Base-by-base conservation (phyloP, 2,888 invertebrate genomes). In the Margaritifera margaritifera region DNA sequence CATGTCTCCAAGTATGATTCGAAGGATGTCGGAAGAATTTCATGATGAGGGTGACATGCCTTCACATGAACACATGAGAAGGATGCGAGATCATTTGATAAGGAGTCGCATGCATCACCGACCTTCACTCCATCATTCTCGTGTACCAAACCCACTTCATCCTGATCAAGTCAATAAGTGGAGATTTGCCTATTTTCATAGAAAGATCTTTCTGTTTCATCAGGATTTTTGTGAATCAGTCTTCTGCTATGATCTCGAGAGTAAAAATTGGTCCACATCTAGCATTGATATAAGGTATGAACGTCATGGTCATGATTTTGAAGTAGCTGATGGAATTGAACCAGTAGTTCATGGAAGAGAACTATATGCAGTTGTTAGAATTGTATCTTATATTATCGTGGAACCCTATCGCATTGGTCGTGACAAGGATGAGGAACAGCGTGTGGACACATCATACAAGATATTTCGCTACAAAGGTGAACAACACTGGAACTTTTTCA, bases 311-410 rank as follows among this genome's bases (percentile, higher is more conserved):
- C 20, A 31, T n/a, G 27, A 52, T 42, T n/a, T n/a, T n/a, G 61
- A 64, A n/a, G 24, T 60, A 6, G 60, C 57, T 15, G 67, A 71
- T 51, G 71, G 67, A 3, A 63, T 71, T 27, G 67, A 67, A 20
- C 52, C 65, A 8, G 59, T 65, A 53, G 62, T 68, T 1, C 62
- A 68, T 65, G 68, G 68, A 2, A 57, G 62, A 22, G 52, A 24
- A 24, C 31, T 72, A 25, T 60, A 66, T 55, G 72, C 72, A 22
- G 72, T 68, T 24, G 62, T 68, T 1, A 58, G 68, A 20, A 50
- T 72, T 19, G 68, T 56, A 11, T 22, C 62, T 25, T 42, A 42
- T 15, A 15, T 15, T 42, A 42, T 15, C 15, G 42, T 42, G 42
- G 42, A 42, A 11, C 2, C 15, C 42, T 42, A 15, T 42, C 42